phyloP scores from a whole-genome alignment of 2,797 vertebrate species.

The Anguilla obscura region DNA sequence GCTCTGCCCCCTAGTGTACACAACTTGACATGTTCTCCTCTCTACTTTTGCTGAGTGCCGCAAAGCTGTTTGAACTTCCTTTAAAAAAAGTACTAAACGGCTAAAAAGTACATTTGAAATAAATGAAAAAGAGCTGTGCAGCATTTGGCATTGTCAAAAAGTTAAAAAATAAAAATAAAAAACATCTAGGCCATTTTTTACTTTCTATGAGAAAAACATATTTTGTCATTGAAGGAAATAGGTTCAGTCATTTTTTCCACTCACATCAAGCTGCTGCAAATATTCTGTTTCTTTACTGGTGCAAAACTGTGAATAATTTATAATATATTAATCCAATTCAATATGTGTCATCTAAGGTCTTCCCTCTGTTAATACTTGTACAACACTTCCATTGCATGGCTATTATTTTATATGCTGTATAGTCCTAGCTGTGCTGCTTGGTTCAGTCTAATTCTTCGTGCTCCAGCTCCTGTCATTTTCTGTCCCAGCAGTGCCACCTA shows the following conservation, averaged over 20 bases:
- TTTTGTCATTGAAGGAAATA: too few species aligned
- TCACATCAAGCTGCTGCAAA: not conserved
- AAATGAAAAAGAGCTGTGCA: too few species aligned
- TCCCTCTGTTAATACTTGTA: not conserved
- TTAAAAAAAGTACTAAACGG: too few species aligned
- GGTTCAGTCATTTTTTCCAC: not conserved
- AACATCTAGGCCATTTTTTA: too few species aligned
- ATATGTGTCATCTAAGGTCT: not conserved
- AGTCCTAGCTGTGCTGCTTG: not conserved
- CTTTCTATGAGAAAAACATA: too few species aligned
- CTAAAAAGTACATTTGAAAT: too few species aligned
- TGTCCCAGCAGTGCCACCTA: not conserved
- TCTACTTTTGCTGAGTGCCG: too few species aligned
- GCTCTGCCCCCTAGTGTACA: too few species aligned
- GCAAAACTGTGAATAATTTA: not conserved
- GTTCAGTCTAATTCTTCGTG: not conserved
- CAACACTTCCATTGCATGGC: not conserved
- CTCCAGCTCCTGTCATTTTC: not conserved
- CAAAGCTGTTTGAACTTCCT: too few species aligned
- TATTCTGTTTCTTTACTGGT: not conserved
- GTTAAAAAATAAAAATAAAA: too few species aligned
- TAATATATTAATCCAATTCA: not conserved
- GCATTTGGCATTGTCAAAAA: too few species aligned
- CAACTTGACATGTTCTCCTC: too few species aligned
- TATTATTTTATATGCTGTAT: not conserved